Evolutionary conservation across 1,140 invertebrate genomes (phyloP).

Genomic region (Drosophila leontia): DNA sequence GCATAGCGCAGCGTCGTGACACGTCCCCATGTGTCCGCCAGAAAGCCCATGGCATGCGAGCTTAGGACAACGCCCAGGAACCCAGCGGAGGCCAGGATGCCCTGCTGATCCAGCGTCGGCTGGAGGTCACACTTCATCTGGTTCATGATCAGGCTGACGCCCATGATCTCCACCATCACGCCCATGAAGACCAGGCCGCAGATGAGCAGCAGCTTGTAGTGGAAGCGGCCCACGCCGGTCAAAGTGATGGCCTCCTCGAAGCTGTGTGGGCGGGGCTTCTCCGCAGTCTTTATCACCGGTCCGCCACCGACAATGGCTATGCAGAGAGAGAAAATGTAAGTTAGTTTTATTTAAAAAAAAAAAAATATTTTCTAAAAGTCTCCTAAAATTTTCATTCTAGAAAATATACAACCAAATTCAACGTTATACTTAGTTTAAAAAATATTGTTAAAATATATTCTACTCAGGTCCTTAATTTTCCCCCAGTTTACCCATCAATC

Average conservation of each 20-base stretch:
- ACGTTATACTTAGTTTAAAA: background rate
- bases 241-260: slow-evolving; percentile 86
- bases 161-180: slow-evolving; percentile 80
- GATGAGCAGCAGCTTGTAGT: slow-evolving; percentile 69
- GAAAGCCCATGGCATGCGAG: slow-evolving; percentile 91
- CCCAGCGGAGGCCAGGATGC: slow-evolving; percentile 88
- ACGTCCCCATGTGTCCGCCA: slow-evolving; percentile 91
- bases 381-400: too few species aligned
- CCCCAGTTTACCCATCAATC: slow-evolving; percentile 1
- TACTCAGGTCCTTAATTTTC: too few species aligned
- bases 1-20: slow-evolving; percentile 89
- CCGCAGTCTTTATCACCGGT: slow-evolving; percentile 1
- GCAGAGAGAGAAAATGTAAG: background rate
- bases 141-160: slow-evolving; percentile 74
- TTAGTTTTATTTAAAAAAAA: background rate
- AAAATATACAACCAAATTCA: background rate
- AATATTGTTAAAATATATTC: background rate
- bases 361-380: too few species aligned
- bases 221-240: slow-evolving; percentile 68
- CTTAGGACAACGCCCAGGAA: slow-evolving; percentile 88
- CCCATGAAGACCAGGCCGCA: slow-evolving; percentile 77
- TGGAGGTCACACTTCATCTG: slow-evolving; percentile 87
- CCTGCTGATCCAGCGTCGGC: slow-evolving; percentile 87
- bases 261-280: slow-evolving; percentile 76
- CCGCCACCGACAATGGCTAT: slow-evolving; percentile 10